Base-by-base conservation (phyloP, 92 coral and sea anemone species). In the Palythoa heliodiscus region DNA sequence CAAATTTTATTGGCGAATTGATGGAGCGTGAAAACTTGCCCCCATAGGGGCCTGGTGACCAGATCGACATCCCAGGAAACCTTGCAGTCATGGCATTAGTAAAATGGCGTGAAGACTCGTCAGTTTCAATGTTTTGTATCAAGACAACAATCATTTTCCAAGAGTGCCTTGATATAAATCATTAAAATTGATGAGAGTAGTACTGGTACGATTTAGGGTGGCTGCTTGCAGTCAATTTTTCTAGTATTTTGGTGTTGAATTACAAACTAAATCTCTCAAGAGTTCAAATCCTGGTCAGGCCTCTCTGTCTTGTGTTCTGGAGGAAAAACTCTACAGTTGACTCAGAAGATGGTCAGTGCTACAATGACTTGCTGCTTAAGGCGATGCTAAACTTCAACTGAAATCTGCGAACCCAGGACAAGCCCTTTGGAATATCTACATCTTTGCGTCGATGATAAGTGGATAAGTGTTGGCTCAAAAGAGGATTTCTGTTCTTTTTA, bases 261-360 rank as follows among this genome's bases (percentile, higher is more conserved):
- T 29, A 69, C 73, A 69, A 69, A 69, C 73, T 25, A 69, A 69
- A 69, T n/a, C 1, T 69, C 73, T 25, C 17, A 69, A 69, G 73
- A 69, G 40, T 29, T 69, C 73, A 25, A 8, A 29, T 37, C 47
- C 73, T 37, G 47, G 73, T 25, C 40, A 25, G 73, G 73, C 71
- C 11, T 6, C 37, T 67, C 14, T 67, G 71, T 11, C 3, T 69
- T 29, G 47, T 69, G 69, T n/a, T 55, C 61, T 55, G 0, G 61
- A 12, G 0, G 19, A 16, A n/a, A 63, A 63, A 63, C 25, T 19
- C 20, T 63, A 5, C 69, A n/a, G 69, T 63, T 63, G 24, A 63
- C 69, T 19, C 25, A 0, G 69, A 63, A 7, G 69, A 22, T 63
- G 64, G 20, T 15, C n/a, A 15, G 64, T 63, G 69, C 69, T 63